Evolutionary conservation across 2,113 vertebrate species (phyloP), one percentile per base, ranked within the genome.

Genomic region (Aegithalos caudatus): DNA sequence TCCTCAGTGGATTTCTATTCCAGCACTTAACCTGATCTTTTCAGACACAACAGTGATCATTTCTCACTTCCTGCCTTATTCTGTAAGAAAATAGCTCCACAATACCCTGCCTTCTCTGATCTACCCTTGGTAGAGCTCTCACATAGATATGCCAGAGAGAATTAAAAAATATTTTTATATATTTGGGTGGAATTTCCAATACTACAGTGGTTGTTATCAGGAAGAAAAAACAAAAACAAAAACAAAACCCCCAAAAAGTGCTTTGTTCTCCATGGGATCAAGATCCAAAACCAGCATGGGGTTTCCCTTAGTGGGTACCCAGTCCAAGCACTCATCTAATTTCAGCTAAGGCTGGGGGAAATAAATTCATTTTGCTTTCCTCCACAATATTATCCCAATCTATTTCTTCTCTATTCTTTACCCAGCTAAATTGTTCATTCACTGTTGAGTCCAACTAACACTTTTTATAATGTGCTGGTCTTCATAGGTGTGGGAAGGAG

Each of bases 1-100:
- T 91, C 81, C 81, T 95, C 50, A 11, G 61, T 45, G 81, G 50
- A 60, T 73, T 92, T 95, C 87, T 50, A 13, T 92, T 94, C 44
- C 64, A 89, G 57, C 40, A 66, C 44, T 97, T 88, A 83, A 83
- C 60, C 67, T 88, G 71, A 80, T 65, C 58, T 88, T 94, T 87
- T 78, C 87, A 88, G 62, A 29, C 74, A 51, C 38, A 58, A 11
- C 47, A 67, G 56, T n/a, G 86, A 84, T 92, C 2, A 38, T 61
- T 91, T 86, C 50, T 56, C 47, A 56, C 45, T 45, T 85, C 47
- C 51, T 93, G 51, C 31, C 20, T 28, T 44, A 24, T 74, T 87
- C 42, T 80, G 51, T 4, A 72, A 86, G 60, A 61, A 91, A 89
- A 78, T 13, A 81, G 22, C 22, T 79, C 54, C 19, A 23, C 19